Conservation (phyloP, 2,888 invertebrate species). For the Brachyptera putata region DNA sequence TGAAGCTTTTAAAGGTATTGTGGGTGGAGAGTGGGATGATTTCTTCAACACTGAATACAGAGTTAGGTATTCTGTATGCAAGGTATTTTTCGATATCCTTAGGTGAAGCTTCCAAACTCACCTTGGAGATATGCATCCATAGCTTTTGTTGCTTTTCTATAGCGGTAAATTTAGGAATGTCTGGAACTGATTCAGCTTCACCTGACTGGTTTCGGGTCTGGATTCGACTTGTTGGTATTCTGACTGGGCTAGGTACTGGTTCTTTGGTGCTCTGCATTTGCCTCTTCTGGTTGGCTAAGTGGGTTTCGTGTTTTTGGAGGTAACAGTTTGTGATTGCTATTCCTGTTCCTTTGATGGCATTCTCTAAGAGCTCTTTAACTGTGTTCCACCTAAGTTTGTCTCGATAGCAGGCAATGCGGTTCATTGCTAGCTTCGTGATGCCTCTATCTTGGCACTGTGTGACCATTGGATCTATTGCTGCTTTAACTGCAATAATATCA, state of each 20-base stretch:
- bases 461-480: too few relatives aligned
- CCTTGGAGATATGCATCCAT: background rate
- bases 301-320: background rate
- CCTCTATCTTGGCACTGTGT: background rate
- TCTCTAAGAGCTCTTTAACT: background rate
- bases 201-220: background rate
- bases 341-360: background rate
- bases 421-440: background rate
- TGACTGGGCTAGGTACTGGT: too few relatives aligned
- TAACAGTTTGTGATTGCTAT: background rate
- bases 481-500: too few relatives aligned
- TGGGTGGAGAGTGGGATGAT: background rate
- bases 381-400: background rate
- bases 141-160: background rate
- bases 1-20: background rate
- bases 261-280: too few relatives aligned
- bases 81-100: background rate
- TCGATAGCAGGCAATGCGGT: background rate
- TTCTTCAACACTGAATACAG: background rate
- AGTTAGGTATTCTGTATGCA: background rate
- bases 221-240: too few relatives aligned
- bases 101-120: background rate
- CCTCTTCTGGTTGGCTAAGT: too few relatives aligned
- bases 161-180: background rate
- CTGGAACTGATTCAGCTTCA: background rate